phyloP scores from a whole-genome alignment of 2,113 vertebrate species.

The Eulemur rufifrons region DNA sequence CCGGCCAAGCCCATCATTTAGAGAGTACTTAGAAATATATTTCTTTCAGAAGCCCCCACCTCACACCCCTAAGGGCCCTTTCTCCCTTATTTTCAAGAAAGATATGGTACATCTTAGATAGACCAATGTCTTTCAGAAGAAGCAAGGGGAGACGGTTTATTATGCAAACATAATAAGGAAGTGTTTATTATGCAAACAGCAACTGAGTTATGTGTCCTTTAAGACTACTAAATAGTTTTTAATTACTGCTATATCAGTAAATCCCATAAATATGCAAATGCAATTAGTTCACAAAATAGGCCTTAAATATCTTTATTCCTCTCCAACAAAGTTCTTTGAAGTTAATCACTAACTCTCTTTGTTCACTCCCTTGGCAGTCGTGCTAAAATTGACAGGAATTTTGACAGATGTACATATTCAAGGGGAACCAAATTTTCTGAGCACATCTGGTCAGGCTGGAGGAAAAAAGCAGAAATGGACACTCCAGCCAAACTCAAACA shows the following conservation, averaged over 20 bases:
- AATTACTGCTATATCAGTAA: slow-evolving; percentile 85
- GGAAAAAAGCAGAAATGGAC: background rate
- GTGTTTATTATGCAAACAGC: slow-evolving; percentile 85
- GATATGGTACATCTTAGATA: slow-evolving; percentile 12
- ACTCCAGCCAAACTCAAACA: background rate
- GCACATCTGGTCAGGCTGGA: slow-evolving; percentile 75
- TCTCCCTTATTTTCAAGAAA: slow-evolving; percentile 19
- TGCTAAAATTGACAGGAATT: slow-evolving; percentile 77
- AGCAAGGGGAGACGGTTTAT: slow-evolving; percentile 71
- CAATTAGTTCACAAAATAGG: slow-evolving; percentile 85
- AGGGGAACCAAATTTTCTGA: slow-evolving; percentile 63
- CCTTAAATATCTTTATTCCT: slow-evolving; percentile 85
- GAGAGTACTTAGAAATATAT: background rate
- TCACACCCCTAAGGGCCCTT: background rate
- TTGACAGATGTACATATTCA: slow-evolving; percentile 79
- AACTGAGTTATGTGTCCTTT: slow-evolving; percentile 85
- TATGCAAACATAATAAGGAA: slow-evolving; percentile 83
- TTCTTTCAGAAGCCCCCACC: background rate
- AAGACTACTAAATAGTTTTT: slow-evolving; percentile 86
- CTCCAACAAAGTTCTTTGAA: slow-evolving; percentile 84
- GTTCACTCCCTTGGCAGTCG: slow-evolving; percentile 71
- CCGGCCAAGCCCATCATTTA: background rate
- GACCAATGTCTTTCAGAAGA: slow-evolving; percentile 51
- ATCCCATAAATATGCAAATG: slow-evolving; percentile 86
- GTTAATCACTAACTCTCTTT: slow-evolving; percentile 82